These are phyloP conservation scores for Drosophila longiperda DNA, from an alignment of 2,888 invertebrate genomes.

Conservation along the genomic window DNA sequence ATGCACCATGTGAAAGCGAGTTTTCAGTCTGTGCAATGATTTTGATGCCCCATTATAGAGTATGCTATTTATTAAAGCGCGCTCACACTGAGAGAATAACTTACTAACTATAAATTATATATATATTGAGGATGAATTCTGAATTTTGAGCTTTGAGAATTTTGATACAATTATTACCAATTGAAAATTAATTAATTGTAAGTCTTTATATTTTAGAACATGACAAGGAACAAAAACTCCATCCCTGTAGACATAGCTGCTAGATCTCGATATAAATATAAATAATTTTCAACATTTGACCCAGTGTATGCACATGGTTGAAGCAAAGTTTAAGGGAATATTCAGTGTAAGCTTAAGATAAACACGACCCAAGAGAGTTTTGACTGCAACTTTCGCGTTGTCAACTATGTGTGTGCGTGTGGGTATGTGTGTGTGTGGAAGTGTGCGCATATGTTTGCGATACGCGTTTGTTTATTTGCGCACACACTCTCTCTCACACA, in stretches of 20 bases:
- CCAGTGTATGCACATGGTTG: slow-evolving; percentile 19
- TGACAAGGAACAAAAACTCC: background rate
- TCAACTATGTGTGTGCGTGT: slow-evolving; percentile 25
- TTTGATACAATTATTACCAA: background rate
- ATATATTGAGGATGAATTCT: background rate
- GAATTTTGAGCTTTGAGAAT: background rate
- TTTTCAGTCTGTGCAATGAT: background rate
- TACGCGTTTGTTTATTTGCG: slow-evolving; percentile 7
- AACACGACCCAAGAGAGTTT: slow-evolving; percentile 72
- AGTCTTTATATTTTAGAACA: background rate
- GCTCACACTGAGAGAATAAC: background rate
- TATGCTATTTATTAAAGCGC: background rate
- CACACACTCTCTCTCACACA: slow-evolving; percentile 4
- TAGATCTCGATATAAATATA: background rate
- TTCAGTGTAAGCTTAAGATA: slow-evolving; percentile 73
- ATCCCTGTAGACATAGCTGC: background rate
- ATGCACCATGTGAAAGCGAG: background rate
- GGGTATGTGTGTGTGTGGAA: background rate
- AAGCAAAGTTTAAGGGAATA: slow-evolving; percentile 65
- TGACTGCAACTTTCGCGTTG: slow-evolving; percentile 58
- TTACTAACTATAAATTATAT: background rate
- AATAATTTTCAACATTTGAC: background rate
- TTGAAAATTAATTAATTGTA: background rate
- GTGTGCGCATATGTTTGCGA: slow-evolving; percentile 10
- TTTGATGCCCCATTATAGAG: background rate